A percentile compares a stretch with the other conserved stretches of the same genome.
Evolutionary conservation across 2,797 vertebrate species (phyloP).

Genomic region (Chloroceryle inda): DNA sequence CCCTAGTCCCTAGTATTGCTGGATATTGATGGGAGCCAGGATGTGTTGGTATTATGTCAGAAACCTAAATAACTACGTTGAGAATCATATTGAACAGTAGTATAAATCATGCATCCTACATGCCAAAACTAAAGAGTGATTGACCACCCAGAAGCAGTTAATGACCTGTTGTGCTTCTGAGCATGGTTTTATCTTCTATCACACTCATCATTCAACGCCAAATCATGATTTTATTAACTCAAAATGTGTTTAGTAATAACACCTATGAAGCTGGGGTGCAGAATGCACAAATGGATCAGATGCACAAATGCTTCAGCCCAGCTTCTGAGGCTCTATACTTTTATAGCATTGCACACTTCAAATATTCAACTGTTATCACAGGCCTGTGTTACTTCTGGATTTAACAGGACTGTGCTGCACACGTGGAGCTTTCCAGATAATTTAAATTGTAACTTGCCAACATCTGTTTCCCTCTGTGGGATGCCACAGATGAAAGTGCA

Average conservation of each 20-base stretch:
- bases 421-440: slow-evolving; percentile 27
- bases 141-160: background rate
- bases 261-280: background rate
- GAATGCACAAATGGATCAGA: background rate
- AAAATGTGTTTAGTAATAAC: background rate
- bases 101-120: background rate
- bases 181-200: background rate
- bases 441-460: slow-evolving; percentile 51
- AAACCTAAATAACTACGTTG: background rate
- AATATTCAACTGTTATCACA: background rate
- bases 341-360: background rate
- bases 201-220: background rate
- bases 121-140: background rate
- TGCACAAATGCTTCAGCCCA: background rate
- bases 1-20: background rate
- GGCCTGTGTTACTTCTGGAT: background rate
- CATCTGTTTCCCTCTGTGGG: slow-evolving; percentile 68
- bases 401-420: slow-evolving; percentile 4
- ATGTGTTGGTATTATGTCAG: background rate
- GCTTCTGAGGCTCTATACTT: background rate
- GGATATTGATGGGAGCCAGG: background rate
- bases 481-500: slow-evolving; percentile 59
- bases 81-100: background rate
- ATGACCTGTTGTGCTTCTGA: background rate
- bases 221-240: background rate